A percentile compares a stretch with the other conserved stretches of the same genome.
Conservation (phyloP, 2,113 vertebrate genomes). For the Corythoichthys haematopterus region DNA sequence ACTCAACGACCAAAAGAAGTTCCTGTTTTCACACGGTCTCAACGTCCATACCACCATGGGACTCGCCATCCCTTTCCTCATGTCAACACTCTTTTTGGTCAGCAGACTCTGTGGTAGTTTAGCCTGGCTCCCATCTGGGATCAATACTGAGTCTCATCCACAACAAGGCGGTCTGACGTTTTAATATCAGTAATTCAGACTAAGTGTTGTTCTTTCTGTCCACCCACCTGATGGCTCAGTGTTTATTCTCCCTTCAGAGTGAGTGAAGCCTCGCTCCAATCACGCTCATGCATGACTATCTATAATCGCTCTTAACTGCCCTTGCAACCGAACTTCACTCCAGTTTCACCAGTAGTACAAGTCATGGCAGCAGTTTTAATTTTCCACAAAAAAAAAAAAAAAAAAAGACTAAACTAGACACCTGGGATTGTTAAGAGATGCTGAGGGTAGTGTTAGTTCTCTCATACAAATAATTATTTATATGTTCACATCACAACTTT, state of each 20-base stretch:
- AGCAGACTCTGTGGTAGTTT: slow-evolving; percentile 56
- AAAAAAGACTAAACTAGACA: neutral
- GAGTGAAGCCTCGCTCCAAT: slow-evolving; percentile 52
- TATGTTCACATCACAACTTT: slow-evolving; percentile 31
- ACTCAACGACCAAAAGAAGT: slow-evolving; percentile 35
- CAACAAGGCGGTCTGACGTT: slow-evolving; percentile 65
- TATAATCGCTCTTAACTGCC: slow-evolving; percentile 48
- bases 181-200: slow-evolving; percentile 77
- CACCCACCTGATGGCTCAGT: slow-evolving; percentile 52
- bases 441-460: slow-evolving; percentile 14
- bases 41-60: slow-evolving; percentile 36
- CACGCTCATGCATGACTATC: slow-evolving; percentile 46
- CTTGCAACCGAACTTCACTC: slow-evolving; percentile 30
- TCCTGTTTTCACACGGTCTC: slow-evolving; percentile 50
- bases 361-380: neutral
- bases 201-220: slow-evolving; percentile 74
- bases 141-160: slow-evolving; percentile 71
- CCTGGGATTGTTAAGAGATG: slow-evolving; percentile 13
- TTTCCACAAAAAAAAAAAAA: neutral
- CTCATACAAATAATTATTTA: neutral
- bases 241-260: slow-evolving; percentile 59
- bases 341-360: neutral
- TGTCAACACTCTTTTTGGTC: slow-evolving; percentile 61
- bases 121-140: slow-evolving; percentile 71
- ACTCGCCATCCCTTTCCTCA: slow-evolving; percentile 26